Conservation (phyloP, 2,888 invertebrate genomes). For the Aquatica leii region DNA sequence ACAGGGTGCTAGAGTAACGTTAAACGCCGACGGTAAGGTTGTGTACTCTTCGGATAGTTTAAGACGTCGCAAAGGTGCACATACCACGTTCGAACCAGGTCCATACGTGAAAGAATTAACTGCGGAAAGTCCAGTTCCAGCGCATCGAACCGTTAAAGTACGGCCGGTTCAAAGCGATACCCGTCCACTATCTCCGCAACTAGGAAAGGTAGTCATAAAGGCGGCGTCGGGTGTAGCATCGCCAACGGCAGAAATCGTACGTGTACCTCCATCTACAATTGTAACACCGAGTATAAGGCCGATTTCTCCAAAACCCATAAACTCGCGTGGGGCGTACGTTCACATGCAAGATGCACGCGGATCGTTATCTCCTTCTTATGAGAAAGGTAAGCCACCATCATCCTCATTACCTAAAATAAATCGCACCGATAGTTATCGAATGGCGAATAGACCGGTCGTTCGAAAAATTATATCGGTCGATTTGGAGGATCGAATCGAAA, state of each 20-base stretch:
- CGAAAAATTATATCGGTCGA: constrained; percentile 61
- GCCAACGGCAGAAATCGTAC: constrained; percentile 65
- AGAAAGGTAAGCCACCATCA: constrained; percentile 71
- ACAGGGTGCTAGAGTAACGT: constrained; percentile 79
- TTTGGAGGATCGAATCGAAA: constrained; percentile 66
- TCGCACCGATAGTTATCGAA: constrained; percentile 84
- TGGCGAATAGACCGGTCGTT: constrained; percentile 75
- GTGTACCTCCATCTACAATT: constrained; percentile 70
- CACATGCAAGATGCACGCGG: constrained; percentile 73
- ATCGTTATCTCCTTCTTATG: constrained; percentile 67
- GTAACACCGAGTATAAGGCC: constrained; percentile 65
- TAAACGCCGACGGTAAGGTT: constrained; percentile 88
- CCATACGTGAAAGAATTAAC: constrained; percentile 77
- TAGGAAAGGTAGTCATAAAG: constrained; percentile 67
- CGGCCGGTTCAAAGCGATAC: constrained; percentile 58
- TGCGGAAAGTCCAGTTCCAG: constrained; percentile 62
- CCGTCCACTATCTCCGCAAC: constrained; percentile 69
- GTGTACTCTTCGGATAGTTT: constrained; percentile 88
- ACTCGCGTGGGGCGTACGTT: constrained; percentile 71
- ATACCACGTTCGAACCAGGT: constrained; percentile 88
- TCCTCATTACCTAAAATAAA: constrained; percentile 35
- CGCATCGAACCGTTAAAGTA: constrained; percentile 59
- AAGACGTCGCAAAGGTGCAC: constrained; percentile 79
- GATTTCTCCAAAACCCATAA: constrained; percentile 58
- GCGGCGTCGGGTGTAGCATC: constrained; percentile 55